Conservation (phyloP, 2,797 vertebrate genomes). For the Staurois parvus region DNA sequence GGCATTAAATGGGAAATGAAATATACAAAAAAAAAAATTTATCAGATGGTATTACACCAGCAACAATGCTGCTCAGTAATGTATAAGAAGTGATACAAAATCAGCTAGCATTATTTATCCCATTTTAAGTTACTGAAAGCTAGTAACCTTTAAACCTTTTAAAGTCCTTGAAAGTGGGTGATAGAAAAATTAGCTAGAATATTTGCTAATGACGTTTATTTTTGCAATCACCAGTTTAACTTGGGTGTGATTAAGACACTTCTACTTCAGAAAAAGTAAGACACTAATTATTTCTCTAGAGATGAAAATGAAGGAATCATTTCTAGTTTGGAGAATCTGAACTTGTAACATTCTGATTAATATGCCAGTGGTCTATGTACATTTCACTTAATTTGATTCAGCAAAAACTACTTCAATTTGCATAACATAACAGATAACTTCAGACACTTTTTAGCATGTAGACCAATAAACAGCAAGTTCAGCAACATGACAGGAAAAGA, state of each 20-base stretch:
- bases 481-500: conserved; percentile 47
- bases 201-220: conserved; percentile 17
- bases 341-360: conserved; percentile 52
- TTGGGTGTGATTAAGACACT: conserved; percentile 38
- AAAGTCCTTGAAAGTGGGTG: not conserved
- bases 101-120: no score
- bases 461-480: conserved; percentile 53
- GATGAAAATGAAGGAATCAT: conserved; percentile 43
- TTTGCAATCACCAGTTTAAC: conserved; percentile 17
- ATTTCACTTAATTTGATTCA: conserved; percentile 50
- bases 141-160: not conserved
- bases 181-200: not conserved
- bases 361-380: conserved; percentile 54
- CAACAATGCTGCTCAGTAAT: no score
- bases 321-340: conserved; percentile 47
- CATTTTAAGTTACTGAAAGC: no score
- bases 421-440: conserved; percentile 50
- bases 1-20: no score
- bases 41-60: no score
- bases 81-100: no score
- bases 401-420: conserved; percentile 51
- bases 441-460: conserved; percentile 42
- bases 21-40: no score
- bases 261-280: conserved; percentile 30
- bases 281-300: conserved; percentile 42